Percentiles rank a stretch among this genome's conserved stretches.
phyloP scores from a whole-genome alignment of 2,888 invertebrate genomes.

The Palloptera scutellata region DNA sequence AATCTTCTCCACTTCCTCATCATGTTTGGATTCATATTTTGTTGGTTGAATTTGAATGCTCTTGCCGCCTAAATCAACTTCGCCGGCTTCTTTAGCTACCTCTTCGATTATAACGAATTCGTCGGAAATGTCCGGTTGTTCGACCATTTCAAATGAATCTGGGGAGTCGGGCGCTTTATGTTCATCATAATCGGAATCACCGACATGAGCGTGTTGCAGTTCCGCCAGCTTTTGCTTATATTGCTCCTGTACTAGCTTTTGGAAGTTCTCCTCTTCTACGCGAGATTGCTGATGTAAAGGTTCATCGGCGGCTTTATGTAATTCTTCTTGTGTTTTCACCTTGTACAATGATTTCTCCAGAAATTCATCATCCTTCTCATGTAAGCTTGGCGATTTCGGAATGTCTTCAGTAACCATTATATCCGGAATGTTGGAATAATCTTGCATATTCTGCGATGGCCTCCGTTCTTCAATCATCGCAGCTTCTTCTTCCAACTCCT shows the following conservation, averaged over 20 bases:
- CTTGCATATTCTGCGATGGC: slow-evolving; percentile 62
- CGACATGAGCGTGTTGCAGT: slow-evolving; percentile 65
- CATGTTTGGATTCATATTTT: slow-evolving; percentile 70
- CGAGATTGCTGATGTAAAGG: slow-evolving; percentile 52
- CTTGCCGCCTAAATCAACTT: slow-evolving; percentile 83
- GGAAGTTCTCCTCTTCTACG: slow-evolving; percentile 63
- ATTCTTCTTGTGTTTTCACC: slow-evolving; percentile 60
- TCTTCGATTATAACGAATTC: slow-evolving; percentile 90
- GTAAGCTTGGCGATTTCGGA: slow-evolving; percentile 49
- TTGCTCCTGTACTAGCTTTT: slow-evolving; percentile 62
- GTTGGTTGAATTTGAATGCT: slow-evolving; percentile 74
- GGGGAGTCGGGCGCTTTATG: slow-evolving; percentile 75
- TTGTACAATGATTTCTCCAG: slow-evolving; percentile 59
- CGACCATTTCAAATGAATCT: slow-evolving; percentile 87
- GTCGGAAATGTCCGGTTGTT: slow-evolving; percentile 86
- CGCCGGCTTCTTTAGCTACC: slow-evolving; percentile 85
- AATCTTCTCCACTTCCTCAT: slow-evolving; percentile 76
- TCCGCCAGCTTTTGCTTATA: slow-evolving; percentile 70
- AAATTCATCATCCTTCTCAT: slow-evolving; percentile 57
- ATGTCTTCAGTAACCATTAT: slow-evolving; percentile 63
- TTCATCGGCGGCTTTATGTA: slow-evolving; percentile 57
- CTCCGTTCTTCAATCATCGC: slow-evolving; percentile 51
- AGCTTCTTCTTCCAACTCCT: slow-evolving; percentile 61
- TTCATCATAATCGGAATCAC: slow-evolving; percentile 66
- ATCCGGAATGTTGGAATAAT: slow-evolving; percentile 63